Conservation (phyloP, 2,113 vertebrate species). For the Poicephalus meyeri region DNA sequence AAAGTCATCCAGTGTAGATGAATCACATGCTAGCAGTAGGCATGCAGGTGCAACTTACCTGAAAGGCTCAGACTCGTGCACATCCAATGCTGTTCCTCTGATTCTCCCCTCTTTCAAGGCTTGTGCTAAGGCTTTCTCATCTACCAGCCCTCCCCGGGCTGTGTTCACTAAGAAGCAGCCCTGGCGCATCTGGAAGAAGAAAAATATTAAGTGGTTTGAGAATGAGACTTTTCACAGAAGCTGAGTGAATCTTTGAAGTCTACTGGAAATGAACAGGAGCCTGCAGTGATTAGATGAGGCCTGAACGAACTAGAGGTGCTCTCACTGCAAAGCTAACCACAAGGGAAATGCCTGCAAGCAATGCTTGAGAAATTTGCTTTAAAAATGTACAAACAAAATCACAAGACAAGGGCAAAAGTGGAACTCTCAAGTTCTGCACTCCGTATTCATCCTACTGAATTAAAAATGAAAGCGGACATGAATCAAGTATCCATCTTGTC, state of each 20-base stretch:
- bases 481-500: neutral
- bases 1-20: neutral
- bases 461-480: conserved; percentile 8
- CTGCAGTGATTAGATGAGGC: conserved; percentile 52
- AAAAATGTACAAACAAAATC: conserved; percentile 23
- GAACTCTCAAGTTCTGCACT: conserved; percentile 50
- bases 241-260: conserved; percentile 17
- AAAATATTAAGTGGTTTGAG: conserved; percentile 1
- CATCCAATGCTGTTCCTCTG: conserved; percentile 88
- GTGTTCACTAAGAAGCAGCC: conserved; percentile 91
- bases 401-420: conserved; percentile 22
- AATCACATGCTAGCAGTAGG: neutral
- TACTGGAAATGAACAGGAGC: conserved; percentile 48
- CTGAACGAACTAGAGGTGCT: conserved; percentile 38
- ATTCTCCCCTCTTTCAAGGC: conserved; percentile 90
- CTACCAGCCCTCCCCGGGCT: conserved; percentile 86
- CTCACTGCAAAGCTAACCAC: conserved; percentile 46
- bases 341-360: conserved; percentile 54
- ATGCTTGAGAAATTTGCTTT: conserved; percentile 48
- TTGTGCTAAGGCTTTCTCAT: conserved; percentile 89
- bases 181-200: conserved; percentile 84
- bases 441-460: conserved; percentile 5
- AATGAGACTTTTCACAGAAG: neutral
- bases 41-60: conserved; percentile 70
- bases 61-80: conserved; percentile 89